phyloP scores from a whole-genome alignment of 2,113 vertebrate genomes.

The Amblyornis subalaris region DNA sequence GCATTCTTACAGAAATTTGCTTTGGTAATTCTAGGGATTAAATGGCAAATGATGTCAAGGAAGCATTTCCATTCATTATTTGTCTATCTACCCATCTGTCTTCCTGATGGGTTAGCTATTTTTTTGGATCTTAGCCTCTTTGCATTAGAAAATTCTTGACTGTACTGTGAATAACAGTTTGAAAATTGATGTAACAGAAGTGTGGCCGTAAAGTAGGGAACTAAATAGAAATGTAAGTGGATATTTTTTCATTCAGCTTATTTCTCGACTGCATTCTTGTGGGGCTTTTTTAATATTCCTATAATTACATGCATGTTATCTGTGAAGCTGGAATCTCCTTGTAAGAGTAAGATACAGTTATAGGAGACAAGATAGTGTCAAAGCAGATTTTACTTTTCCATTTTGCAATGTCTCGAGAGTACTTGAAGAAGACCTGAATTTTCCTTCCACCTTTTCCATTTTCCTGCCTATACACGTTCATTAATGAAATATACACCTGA shows the following conservation, averaged over 20 bases:
- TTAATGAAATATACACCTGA: background rate
- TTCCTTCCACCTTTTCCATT: background rate
- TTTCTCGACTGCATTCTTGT: background rate
- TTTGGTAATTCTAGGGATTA: background rate
- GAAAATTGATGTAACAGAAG: background rate
- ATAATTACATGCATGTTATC: background rate
- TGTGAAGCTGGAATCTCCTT: background rate
- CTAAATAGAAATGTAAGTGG: background rate
- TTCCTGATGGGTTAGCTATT: background rate
- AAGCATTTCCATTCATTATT: background rate
- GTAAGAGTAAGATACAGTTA: background rate
- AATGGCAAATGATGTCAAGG: background rate
- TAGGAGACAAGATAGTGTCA: background rate
- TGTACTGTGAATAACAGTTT: background rate
- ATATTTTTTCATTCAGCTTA: background rate
- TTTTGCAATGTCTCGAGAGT: background rate
- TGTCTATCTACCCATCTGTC: background rate
- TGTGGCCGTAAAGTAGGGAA: background rate
- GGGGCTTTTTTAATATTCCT: fast-evolving
- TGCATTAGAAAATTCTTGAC: background rate
- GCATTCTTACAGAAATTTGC: background rate
- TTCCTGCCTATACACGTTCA: background rate
- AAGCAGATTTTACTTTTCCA: background rate
- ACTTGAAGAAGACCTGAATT: background rate
- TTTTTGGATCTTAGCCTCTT: background rate